Evolutionary conservation across 30 jellyfish, hydroid and myxozoan genomes (phyloP).

Genomic region (Aurelia coerulea): DNA sequence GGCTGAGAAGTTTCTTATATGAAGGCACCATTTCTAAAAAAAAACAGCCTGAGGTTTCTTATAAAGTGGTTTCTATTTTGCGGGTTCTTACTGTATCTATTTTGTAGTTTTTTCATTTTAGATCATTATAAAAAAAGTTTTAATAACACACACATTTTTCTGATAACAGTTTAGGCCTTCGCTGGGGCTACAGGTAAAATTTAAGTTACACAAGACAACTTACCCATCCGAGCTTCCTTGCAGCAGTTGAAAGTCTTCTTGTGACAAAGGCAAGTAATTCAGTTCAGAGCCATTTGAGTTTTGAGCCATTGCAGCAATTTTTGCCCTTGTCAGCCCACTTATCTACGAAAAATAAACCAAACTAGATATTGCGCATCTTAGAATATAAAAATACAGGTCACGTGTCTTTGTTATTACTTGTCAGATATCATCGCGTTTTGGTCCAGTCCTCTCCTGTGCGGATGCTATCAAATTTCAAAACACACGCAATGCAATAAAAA

Average conservation of each 20-base stretch:
- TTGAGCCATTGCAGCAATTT: conserved; percentile 49
- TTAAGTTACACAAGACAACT: background rate
- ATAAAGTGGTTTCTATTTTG: too few species aligned
- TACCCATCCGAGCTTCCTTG: conserved; percentile 43
- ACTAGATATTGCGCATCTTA: background rate
- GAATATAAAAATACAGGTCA: background rate
- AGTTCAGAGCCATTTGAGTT: conserved; percentile 29
- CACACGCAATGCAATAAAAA: background rate
- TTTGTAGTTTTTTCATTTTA: too few species aligned
- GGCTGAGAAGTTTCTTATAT: too few species aligned
- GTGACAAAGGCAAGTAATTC: conserved; percentile 23
- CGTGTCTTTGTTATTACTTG: background rate
- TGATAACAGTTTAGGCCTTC: too few species aligned
- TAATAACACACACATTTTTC: too few species aligned
- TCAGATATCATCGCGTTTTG: background rate
- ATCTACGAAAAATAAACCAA: conserved; percentile 5
- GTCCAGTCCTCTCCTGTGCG: too few species aligned
- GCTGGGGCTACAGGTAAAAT: too few species aligned
- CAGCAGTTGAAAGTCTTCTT: conserved; percentile 13
- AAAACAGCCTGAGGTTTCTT: too few species aligned
- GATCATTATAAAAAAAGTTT: too few species aligned
- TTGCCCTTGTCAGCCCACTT: conserved; percentile 29
- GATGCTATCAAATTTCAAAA: background rate
- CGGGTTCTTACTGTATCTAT: too few species aligned
- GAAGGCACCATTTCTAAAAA: too few species aligned